Percentiles rank a stretch among this genome's conserved stretches.
These are phyloP conservation scores for Gymnosoma rotundatum DNA, from an alignment of 2,888 invertebrate species.

Conservation along the genomic window DNA sequence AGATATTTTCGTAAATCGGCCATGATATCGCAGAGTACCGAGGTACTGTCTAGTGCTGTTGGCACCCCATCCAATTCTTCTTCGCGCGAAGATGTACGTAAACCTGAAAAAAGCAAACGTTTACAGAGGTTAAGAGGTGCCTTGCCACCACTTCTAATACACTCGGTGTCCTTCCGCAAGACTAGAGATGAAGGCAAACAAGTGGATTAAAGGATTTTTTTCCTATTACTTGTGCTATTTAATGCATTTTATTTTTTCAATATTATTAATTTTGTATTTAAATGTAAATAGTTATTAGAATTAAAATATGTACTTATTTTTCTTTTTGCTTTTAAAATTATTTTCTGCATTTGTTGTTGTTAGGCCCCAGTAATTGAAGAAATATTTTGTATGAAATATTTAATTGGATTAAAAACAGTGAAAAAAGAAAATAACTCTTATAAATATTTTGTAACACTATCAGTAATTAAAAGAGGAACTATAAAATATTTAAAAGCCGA, in stretches of 20 bases:
- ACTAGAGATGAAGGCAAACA: constrained; percentile 78
- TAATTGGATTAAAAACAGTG: no score
- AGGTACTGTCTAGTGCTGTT: constrained; percentile 73
- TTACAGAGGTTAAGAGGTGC: constrained; percentile 80
- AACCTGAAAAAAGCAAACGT: constrained; percentile 80
- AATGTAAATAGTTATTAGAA: not conserved
- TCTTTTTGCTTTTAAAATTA: no score
- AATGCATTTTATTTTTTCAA: not conserved
- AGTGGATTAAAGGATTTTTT: constrained; percentile 71
- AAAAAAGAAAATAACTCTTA: not conserved
- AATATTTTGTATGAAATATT: no score
- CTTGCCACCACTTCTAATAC: constrained; percentile 81
- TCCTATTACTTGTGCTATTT: not conserved
- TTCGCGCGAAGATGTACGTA: constrained; percentile 75
- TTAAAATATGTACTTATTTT: no score
- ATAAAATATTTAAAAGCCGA: no score
- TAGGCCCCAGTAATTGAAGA: no score
- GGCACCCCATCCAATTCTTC: constrained; percentile 73
- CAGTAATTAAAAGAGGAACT: no score
- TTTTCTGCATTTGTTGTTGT: no score
- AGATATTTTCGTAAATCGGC: constrained; percentile 84
- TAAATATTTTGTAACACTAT: not conserved
- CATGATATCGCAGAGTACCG: constrained; percentile 79
- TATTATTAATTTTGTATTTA: not conserved
- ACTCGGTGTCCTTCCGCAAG: constrained; percentile 80